A percentile compares a stretch with the other conserved stretches of the same genome.
Conservation (phyloP, 2,888 invertebrate species). For the Archips crataeganus region DNA sequence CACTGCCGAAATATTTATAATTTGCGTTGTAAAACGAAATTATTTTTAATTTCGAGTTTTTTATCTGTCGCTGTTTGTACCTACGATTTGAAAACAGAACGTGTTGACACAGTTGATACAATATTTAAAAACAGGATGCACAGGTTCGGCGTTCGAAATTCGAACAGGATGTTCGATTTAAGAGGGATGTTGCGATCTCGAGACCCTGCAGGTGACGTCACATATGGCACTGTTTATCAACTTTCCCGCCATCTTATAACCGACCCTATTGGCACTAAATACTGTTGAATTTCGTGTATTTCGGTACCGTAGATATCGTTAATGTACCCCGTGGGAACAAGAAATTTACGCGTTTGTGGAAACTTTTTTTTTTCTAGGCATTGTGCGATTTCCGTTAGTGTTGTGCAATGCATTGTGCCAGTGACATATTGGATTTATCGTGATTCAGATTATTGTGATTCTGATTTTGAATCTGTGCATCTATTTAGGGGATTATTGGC, state of each 20-base stretch:
- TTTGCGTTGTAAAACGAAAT: slow-evolving; percentile 17
- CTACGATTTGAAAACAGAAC: slow-evolving; percentile 22
- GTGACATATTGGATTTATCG: slow-evolving; percentile 60
- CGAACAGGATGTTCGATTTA: slow-evolving; percentile 69
- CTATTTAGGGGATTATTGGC: slow-evolving; percentile 48
- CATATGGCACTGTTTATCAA: slow-evolving; percentile 53
- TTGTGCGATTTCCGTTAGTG: slow-evolving; percentile 56
- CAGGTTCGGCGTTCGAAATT: slow-evolving; percentile 66
- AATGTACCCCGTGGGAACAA: slow-evolving; percentile 73
- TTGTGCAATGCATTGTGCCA: slow-evolving; percentile 58
- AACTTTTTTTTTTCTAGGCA: slow-evolving; percentile 64
- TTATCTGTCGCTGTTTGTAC: slow-evolving; percentile 24
- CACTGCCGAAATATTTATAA: slow-evolving; percentile 8
- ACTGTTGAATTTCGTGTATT: slow-evolving; percentile 38
- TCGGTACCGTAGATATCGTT: slow-evolving; percentile 40
- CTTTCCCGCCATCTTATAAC: slow-evolving; percentile 45
- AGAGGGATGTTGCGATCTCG: slow-evolving; percentile 82
- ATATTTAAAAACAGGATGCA: slow-evolving; percentile 68
- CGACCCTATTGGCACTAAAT: slow-evolving; percentile 46
- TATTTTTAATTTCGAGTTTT: not conserved
- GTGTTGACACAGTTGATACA: slow-evolving; percentile 39
- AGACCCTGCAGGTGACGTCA: slow-evolving; percentile 79
- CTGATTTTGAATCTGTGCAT: slow-evolving; percentile 47
- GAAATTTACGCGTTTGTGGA: slow-evolving; percentile 74
- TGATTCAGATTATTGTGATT: slow-evolving; percentile 46